Conservation (phyloP, 2,113 vertebrate genomes). For the Probosciger aterrimus region DNA sequence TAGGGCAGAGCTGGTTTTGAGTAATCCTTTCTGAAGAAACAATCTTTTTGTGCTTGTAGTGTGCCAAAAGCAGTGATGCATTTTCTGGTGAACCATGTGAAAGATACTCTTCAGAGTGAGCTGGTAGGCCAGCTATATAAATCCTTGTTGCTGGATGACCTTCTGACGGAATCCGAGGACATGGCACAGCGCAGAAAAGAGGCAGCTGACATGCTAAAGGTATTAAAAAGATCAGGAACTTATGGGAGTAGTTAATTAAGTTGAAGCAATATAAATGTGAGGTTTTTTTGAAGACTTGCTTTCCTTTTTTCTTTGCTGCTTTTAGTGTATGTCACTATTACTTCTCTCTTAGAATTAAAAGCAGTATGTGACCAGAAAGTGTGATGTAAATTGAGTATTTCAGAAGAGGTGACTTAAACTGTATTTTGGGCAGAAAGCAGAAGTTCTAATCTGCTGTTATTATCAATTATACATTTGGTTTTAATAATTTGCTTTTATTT, state of each 20-base stretch:
- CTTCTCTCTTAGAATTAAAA: background rate
- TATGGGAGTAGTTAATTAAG: background rate
- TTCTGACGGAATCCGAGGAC: slow-evolving; percentile 96
- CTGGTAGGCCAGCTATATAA: slow-evolving; percentile 97
- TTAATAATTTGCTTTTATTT: background rate
- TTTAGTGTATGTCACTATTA: background rate
- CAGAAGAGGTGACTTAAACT: background rate
- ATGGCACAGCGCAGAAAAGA: slow-evolving; percentile 98
- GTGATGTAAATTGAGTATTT: background rate
- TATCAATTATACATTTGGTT: background rate
- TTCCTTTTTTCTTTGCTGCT: background rate
- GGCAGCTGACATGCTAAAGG: slow-evolving; percentile 97
- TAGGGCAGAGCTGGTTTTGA: background rate
- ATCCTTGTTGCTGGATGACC: slow-evolving; percentile 86
- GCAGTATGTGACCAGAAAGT: background rate
- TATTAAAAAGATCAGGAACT: slow-evolving; percentile 33
- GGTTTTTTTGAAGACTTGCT: background rate
- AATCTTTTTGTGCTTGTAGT: slow-evolving; percentile 68
- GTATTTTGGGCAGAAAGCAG: background rate
- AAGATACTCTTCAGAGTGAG: slow-evolving; percentile 97
- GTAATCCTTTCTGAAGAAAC: background rate
- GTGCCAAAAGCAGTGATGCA: slow-evolving; percentile 99
- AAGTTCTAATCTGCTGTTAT: background rate
- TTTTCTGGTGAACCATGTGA: slow-evolving; percentile 98
- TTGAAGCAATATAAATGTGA: background rate